Evolutionary conservation across 2,888 invertebrate species (phyloP), one percentile per base, ranked within the genome.

Genomic region (Pyrochroa serraticornis): DNA sequence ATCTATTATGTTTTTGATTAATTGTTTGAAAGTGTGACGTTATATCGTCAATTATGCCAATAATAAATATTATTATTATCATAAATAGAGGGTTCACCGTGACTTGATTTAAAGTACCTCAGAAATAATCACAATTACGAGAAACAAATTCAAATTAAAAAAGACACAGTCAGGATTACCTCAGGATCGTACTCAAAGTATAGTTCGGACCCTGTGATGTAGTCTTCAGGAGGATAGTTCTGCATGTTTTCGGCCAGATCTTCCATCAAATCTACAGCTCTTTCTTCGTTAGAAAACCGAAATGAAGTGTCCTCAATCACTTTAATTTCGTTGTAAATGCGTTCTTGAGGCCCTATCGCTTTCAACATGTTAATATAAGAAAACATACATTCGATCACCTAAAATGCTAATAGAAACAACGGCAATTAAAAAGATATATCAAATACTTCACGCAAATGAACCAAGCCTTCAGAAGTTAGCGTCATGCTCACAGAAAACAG

Each of bases 181-280:
- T 88, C 80, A 0, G 89, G 87, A 72, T 92, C 84, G 74, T 90
- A 95, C 62, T 92, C 88, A 70, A 87, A 91, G 74, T 86, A 89
- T 0, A 95, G 78, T 50, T 86, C 83, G 37, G 86, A 84, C 0
- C 94, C 95, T 0, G 89, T 88, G 52, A 96, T 83, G 73, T 90
- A 91, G 77, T 94, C 89, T 66, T 86, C 82, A 0, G 92, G 86
- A 0, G 90, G 87, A 78, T 87, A 95, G 71, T 87, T 83, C 65
- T 92, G 93, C 90, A 93, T 92, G 68, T 87, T 86, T 71, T 90
- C 87, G 1, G 87, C 86, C 7, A 95, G 69, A 32, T 84, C 82
- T 78, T 92, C 91, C 0, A 94, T 95, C 71, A 91, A 88, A 47
- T 93, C 91, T 0, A 84, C 82, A 0, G 94, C 87, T 37, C 85